Base-by-base conservation (phyloP, 35 echinoderm and acorn worm species). In the Chiridota heheva region DNA sequence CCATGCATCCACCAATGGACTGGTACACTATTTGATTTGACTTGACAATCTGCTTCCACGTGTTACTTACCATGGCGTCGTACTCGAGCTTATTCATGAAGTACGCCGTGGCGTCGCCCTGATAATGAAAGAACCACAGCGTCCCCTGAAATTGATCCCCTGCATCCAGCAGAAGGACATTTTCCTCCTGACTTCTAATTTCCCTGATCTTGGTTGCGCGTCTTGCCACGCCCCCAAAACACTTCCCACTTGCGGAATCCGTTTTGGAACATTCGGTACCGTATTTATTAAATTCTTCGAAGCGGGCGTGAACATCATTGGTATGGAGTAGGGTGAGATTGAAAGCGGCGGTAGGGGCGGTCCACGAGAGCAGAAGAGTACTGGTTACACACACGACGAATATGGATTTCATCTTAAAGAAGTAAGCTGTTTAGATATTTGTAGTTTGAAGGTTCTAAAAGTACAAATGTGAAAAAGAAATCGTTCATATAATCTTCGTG, bases 101-200 rank as follows among this genome's bases (percentile, higher is more conserved):
- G 44, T 77, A 40, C 29, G 72, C 40, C 31, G 72, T 58, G 25
- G 72, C 81, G 36, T 67, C 34, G 10, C 88, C 89, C 40, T 69
- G 56, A 47, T 81, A 91, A 2, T 60, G 64, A 24, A 80, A 80
- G 35, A 86, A 91, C 89, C 89, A 91, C 29, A 86, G 57, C 1
- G 89, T 91, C 44, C 48, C 28, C 6, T 28, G 44, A 42, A 35
- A 81, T 20, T 81, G 35, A 44, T 81, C 78, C 26, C 78, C 78
- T 8, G 78, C 78, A 34, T 81, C 61, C 26, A 81, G 34, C 8
- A 81, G 20, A 36, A 81, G 4, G 39, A 81, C 78, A 32, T 81
- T 81, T 31, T 41, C 61, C 26, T 10, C 36, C 13, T 29, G 27
- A 30, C 36, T 39, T 40, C 78, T 28, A 25, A 81, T 68, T 20